phyloP scores from a whole-genome alignment of 1,140 invertebrate genomes.

The Pseudomyrmex cubaensis region DNA sequence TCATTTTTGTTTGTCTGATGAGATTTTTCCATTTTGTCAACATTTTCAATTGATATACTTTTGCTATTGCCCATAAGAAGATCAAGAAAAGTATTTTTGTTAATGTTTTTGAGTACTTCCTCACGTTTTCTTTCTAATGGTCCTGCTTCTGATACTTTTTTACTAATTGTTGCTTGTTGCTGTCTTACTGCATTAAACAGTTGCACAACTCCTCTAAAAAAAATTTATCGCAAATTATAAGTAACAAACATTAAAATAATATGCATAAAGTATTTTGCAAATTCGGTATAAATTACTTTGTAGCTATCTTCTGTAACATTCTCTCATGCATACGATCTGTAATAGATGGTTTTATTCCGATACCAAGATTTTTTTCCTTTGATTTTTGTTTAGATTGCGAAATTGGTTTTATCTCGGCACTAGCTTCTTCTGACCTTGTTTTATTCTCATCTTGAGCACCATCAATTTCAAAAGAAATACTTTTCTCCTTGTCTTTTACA shows the following conservation, averaged over 20 bases:
- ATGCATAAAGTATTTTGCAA: background rate
- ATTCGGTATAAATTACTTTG: constrained; percentile 80
- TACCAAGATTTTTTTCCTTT: constrained; percentile 87
- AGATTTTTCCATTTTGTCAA: constrained; percentile 41
- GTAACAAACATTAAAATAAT: constrained; percentile 2
- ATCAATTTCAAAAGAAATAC: constrained; percentile 85
- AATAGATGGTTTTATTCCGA: constrained; percentile 91
- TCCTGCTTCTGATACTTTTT: constrained; percentile 90
- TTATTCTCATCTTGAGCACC: constrained; percentile 82
- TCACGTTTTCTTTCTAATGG: constrained; percentile 93
- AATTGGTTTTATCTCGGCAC: constrained; percentile 61
- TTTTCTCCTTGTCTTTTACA: constrained; percentile 82
- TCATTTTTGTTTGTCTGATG: constrained; percentile 24
- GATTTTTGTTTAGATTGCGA: constrained; percentile 80
- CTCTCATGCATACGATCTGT: constrained; percentile 91
- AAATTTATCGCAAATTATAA: constrained; percentile 34
- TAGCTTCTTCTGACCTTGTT: constrained; percentile 82
- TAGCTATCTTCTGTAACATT: constrained; percentile 92
- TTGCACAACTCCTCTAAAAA: constrained; percentile 93
- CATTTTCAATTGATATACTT: constrained; percentile 76
- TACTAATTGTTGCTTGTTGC: constrained; percentile 92
- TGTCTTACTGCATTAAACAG: constrained; percentile 95
- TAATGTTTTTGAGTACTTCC: constrained; percentile 92
- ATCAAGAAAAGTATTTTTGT: constrained; percentile 93
- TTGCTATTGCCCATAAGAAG: constrained; percentile 91